Evolutionary conservation across 2,797 vertebrate species (phyloP), one percentile per base, ranked within the genome.

Genomic region (Phoebastria nigripes): DNA sequence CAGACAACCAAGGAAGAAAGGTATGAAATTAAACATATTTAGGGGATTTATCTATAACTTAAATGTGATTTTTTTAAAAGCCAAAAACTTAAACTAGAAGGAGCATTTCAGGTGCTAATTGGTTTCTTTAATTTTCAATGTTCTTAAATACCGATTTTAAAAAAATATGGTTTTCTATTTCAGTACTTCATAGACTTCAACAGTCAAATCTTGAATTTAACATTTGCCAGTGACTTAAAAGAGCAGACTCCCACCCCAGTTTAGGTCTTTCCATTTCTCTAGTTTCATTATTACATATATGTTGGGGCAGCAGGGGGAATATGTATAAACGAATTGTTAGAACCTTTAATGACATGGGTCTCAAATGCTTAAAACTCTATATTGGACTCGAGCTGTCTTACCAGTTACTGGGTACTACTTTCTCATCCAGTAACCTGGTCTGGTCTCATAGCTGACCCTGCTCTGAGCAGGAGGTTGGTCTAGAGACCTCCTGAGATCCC

Each of bases 1-100:
- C 46, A 90, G 49, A 87, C 26, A 91, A 56, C 58, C 46, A 72
- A 93, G 73, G 80, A 96, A 65, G 79, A 91, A 91, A 95, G 82
- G 67, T 94, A 94, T 82, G 85, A 88, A 87, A 93, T 74, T 35
- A 86, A 92, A 69, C 93, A 12, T 72, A 56, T 76, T 62, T 74
- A 95, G 80, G 26, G 12, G 61, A 74, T 81, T 55, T 88, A 62
- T 77, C 31, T 88, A 12, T 78, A 74, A 61, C 67, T 49, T 33
- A 66, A 87, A 63, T 67, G 47, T 49, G 2, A 15, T 39, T 39
- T 35, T 41, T 44, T 58, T 58, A 35, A n/a, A 72, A 31, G 15
- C 3, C 1, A 18, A 42, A 55, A 15, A 3, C 6, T 39, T 44
- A 26, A 66, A 22, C 41, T 72, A 21, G 39, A 31, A 74, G 4